Conservation (phyloP, 1,140 invertebrate genomes). For the Hycleus cichorii region DNA sequence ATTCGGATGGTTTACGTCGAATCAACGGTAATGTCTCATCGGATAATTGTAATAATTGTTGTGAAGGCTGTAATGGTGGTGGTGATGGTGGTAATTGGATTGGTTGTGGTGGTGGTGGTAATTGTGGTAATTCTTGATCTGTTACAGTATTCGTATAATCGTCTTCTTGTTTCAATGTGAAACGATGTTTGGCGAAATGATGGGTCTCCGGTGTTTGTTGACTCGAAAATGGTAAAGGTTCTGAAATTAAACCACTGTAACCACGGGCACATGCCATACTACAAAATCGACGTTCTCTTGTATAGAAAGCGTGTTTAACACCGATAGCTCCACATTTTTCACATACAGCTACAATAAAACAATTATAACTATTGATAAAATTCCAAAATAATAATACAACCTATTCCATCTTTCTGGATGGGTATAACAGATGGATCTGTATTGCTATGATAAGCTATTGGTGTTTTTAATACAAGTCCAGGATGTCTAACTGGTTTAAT, state of each 20-base stretch:
- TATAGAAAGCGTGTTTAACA: conserved; percentile 85
- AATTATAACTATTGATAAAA: conserved; percentile 4
- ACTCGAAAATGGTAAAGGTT: conserved; percentile 28
- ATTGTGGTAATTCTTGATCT: conserved; percentile 44
- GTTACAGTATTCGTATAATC: conserved; percentile 40
- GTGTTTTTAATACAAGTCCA: conserved; percentile 66
- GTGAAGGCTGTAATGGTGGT: conserved; percentile 27
- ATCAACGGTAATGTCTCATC: conserved; percentile 45
- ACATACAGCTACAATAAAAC: conserved; percentile 62
- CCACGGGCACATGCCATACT: conserved; percentile 66
- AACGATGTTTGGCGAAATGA: conserved; percentile 37
- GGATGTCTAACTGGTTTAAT: conserved; percentile 71
- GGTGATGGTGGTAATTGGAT: conserved; percentile 45
- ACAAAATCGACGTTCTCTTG: conserved; percentile 72
- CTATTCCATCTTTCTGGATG: conserved; percentile 76
- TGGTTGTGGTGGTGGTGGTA: conserved; percentile 35
- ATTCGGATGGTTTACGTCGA: conserved; percentile 48
- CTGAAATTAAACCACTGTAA: conserved; percentile 39
- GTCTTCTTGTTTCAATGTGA: conserved; percentile 37
- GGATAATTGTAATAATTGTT: conserved; percentile 26
- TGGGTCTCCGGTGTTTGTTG: conserved; percentile 41
- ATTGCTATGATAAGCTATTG: conserved; percentile 71
- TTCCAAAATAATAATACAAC: conserved; percentile 44
- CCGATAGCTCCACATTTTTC: conserved; percentile 83
- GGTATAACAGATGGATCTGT: conserved; percentile 71